These are phyloP conservation scores for Myotis planiceps DNA, from an alignment of 2,797 vertebrate species.

Conservation along the genomic window DNA sequence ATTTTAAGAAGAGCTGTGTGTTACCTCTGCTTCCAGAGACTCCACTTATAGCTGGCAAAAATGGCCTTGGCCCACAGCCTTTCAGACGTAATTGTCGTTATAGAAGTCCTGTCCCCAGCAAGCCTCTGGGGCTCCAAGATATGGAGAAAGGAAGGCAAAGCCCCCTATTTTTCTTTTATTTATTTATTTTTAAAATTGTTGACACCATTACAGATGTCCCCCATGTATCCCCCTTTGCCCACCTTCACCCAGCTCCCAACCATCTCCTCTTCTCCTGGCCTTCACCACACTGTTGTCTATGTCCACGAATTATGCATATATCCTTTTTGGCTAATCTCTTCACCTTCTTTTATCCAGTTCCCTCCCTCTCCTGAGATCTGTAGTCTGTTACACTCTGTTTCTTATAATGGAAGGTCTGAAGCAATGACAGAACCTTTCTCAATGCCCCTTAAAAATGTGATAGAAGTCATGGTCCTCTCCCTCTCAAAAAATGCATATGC, in stretches of 20 bases:
- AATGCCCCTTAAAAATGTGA: neutral
- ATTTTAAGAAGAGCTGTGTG: neutral
- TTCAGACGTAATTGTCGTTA: neutral
- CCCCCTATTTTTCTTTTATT: neutral
- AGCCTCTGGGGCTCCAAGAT: neutral
- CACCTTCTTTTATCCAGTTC: neutral
- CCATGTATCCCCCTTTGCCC: neutral
- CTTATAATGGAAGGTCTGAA: neutral
- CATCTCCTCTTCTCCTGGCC: neutral
- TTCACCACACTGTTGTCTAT: neutral
- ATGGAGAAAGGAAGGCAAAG: neutral
- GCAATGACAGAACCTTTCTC: neutral
- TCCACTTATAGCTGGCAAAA: neutral
- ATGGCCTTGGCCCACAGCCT: neutral
- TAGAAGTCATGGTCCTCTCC: neutral
- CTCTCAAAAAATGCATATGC: neutral
- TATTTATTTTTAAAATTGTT: neutral
- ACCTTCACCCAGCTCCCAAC: neutral
- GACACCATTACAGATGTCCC: neutral
- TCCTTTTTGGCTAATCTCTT: neutral
- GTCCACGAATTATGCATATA: neutral
- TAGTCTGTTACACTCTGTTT: neutral
- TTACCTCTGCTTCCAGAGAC: neutral
- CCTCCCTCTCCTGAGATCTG: neutral
- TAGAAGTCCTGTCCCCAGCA: neutral